Percentiles rank a stretch among this genome's conserved stretches.
phyloP scores from a whole-genome alignment of 2,113 vertebrate genomes.

The Heterochromis multidens region DNA sequence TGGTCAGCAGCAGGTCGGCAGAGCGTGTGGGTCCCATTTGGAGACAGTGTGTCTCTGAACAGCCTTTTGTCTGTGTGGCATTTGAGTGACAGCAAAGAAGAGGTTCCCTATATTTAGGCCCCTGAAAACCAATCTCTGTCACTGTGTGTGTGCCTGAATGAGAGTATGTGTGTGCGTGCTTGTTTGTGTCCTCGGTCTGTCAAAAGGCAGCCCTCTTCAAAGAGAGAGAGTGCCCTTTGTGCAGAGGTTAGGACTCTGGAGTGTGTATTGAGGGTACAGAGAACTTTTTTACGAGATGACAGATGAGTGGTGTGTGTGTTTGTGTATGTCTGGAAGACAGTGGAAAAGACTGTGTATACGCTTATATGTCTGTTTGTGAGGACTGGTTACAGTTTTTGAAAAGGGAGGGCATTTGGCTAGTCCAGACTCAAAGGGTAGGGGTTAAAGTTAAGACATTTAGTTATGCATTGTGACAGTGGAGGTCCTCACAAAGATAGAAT shows the following conservation, averaged over 20 bases:
- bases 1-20: slow-evolving; percentile 48
- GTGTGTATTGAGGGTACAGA: slow-evolving; percentile 53
- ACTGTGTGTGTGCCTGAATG: slow-evolving; percentile 34
- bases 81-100: slow-evolving; percentile 71
- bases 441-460: background rate
- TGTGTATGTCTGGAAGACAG: slow-evolving; percentile 13
- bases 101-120: slow-evolving; percentile 73
- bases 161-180: slow-evolving; percentile 15
- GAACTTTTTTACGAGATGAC: slow-evolving; percentile 57
- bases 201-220: slow-evolving; percentile 65
- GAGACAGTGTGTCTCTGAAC: slow-evolving; percentile 59
- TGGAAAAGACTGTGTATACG: background rate
- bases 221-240: slow-evolving; percentile 63
- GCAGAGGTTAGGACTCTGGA: slow-evolving; percentile 51
- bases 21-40: slow-evolving; percentile 15
- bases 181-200: slow-evolving; percentile 29
- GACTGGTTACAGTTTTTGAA: background rate
- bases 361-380: background rate
- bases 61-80: slow-evolving; percentile 58
- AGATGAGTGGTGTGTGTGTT: slow-evolving; percentile 35
- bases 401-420: background rate
- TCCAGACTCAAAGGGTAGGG: background rate
- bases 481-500: background rate
- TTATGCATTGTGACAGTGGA: background rate
- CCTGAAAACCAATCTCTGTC: slow-evolving; percentile 66